Evolutionary conservation across 2,113 vertebrate genomes (phyloP).

Genomic region (Prinia subflava): DNA sequence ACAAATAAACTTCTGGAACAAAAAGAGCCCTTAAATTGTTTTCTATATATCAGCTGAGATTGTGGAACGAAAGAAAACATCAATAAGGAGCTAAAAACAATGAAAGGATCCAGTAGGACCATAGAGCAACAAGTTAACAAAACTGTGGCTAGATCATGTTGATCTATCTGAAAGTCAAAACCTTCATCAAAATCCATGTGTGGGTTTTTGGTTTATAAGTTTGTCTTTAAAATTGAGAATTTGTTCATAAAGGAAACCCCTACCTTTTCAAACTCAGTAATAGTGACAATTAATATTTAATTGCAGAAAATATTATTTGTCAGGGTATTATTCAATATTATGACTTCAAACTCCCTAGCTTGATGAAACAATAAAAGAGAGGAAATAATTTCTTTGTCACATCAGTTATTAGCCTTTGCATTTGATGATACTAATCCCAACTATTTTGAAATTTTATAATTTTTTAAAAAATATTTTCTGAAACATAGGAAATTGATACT

Average conservation of each 20-base stretch:
- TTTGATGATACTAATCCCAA: not conserved
- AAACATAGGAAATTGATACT: not conserved
- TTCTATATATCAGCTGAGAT: not conserved
- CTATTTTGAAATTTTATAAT: not conserved
- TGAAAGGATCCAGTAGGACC: not conserved
- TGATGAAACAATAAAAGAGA: not conserved
- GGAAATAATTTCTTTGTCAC: not conserved
- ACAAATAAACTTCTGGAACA: not conserved
- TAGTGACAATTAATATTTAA: not conserved
- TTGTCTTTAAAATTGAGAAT: not conserved
- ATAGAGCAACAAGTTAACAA: not conserved
- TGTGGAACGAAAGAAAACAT: not conserved
- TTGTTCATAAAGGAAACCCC: not conserved
- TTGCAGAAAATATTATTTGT: not conserved
- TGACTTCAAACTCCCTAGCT: not conserved
- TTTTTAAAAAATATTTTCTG: not conserved
- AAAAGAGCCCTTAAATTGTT: constrained; percentile 22
- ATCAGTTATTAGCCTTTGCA: not conserved
- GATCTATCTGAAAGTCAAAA: not conserved
- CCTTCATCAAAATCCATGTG: not conserved
- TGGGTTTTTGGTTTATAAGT: not conserved
- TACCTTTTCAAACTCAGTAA: not conserved
- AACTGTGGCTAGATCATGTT: not conserved
- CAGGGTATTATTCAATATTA: not conserved
- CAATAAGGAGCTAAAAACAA: not conserved